These are phyloP conservation scores for Zaprionus capensis DNA, from an alignment of 1,140 invertebrate species.

Conservation along the genomic window DNA sequence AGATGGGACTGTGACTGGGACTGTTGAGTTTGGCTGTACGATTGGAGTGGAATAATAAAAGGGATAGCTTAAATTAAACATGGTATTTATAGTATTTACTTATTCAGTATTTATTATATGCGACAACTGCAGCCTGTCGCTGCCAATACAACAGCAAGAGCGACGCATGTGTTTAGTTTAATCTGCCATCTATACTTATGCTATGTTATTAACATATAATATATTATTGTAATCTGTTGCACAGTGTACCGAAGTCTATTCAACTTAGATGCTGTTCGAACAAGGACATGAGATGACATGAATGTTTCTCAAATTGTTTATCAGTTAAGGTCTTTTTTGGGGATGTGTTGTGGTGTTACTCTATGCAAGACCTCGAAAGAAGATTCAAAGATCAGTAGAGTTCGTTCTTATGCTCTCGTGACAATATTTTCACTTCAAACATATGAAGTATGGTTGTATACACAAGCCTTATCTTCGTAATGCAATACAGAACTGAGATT, in stretches of 20 bases:
- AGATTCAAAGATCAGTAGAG: too few species aligned
- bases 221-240: background rate
- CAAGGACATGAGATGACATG: background rate
- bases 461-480: background rate
- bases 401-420: too few species aligned
- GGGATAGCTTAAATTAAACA: conserved; percentile 26
- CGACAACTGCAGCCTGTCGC: background rate
- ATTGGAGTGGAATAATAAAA: conserved; percentile 27
- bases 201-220: too few species aligned
- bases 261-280: background rate
- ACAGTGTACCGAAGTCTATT: background rate
- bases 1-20: conserved; percentile 12
- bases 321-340: too few species aligned
- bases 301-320: background rate
- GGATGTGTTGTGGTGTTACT: too few species aligned
- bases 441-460: too few species aligned
- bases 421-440: too few species aligned
- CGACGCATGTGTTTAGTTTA: background rate
- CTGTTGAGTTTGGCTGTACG: conserved; percentile 8
- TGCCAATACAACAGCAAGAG: background rate
- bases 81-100: background rate
- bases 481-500: background rate
- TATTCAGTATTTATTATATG: background rate
- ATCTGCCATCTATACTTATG: background rate
- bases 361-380: too few species aligned